These are phyloP conservation scores for Ooceraea biroi DNA, from an alignment of 1,140 invertebrate genomes.

Conservation along the genomic window DNA sequence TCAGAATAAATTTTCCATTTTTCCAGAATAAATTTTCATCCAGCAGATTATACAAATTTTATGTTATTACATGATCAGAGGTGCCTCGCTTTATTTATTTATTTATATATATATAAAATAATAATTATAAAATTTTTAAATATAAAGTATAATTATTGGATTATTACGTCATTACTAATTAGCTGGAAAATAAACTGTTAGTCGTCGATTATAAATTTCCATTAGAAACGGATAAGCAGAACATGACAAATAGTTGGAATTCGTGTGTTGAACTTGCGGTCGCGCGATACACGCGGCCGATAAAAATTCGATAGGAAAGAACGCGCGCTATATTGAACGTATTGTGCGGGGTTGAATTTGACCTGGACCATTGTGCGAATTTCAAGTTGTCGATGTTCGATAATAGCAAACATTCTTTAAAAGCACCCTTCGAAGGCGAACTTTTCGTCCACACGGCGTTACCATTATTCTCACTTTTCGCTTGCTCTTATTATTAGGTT, in stretches of 20 bases:
- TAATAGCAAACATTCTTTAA: constrained; percentile 51
- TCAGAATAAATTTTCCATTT: no score
- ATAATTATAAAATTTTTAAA: no score
- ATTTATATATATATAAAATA: no score
- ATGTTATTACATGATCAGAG: no score
- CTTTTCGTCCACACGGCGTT: constrained; percentile 21
- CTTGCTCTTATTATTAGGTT: constrained; percentile 46
- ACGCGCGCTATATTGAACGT: constrained; percentile 29
- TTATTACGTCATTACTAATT: neutral
- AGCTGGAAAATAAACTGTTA: neutral
- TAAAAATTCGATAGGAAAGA: constrained; percentile 41
- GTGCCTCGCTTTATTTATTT: no score
- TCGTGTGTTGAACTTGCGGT: neutral
- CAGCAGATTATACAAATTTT: no score
- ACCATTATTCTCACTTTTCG: constrained; percentile 55
- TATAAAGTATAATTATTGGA: neutral
- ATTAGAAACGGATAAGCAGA: constrained; percentile 8
- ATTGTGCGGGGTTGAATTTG: constrained; percentile 39
- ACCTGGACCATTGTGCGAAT: constrained; percentile 37
- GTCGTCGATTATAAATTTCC: neutral
- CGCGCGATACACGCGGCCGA: constrained; percentile 1
- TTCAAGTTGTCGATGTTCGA: constrained; percentile 50
- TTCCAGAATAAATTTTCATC: no score
- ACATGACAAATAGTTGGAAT: constrained; percentile 2
- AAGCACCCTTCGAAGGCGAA: constrained; percentile 12